phyloP scores from a whole-genome alignment of 2,888 invertebrate genomes.

The Cetonia aurata region DNA sequence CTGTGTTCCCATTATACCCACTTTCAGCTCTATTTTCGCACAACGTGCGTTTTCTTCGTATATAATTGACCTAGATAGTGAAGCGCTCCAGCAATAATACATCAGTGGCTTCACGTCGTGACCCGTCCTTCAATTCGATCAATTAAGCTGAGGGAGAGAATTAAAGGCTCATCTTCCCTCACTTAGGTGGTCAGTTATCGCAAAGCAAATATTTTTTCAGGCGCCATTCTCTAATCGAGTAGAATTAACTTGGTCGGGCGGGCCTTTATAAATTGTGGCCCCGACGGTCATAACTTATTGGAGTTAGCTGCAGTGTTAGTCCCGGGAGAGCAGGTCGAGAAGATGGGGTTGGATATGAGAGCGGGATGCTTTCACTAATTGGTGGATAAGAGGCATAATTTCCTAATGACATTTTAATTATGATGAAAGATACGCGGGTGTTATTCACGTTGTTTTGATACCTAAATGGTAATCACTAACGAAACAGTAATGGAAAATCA shows the following conservation, averaged over 20 bases:
- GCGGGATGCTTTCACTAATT: slow-evolving; percentile 30
- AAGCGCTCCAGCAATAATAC: no score
- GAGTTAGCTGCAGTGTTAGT: slow-evolving; percentile 19
- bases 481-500: no score
- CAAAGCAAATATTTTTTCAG: slow-evolving; percentile 22
- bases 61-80: no score
- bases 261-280: slow-evolving; percentile 10
- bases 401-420: slow-evolving; percentile 43
- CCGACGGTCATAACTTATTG: slow-evolving; percentile 13
- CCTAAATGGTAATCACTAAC: no score
- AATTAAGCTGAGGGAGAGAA: no score
- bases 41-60: no score
- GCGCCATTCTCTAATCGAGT: slow-evolving; percentile 17
- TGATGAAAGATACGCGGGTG: background rate
- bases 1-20: no score
- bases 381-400: slow-evolving; percentile 17
- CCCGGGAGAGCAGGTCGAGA: background rate
- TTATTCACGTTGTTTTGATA: no score
- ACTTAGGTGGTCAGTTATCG: slow-evolving; percentile 7
- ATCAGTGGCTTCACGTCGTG: no score
- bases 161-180: slow-evolving; percentile 9
- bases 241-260: slow-evolving; percentile 7
- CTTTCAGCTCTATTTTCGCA: no score
- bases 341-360: background rate
- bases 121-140: no score